Base-by-base conservation (phyloP, 1,140 invertebrate genomes). In the Drosophila murphyi region DNA sequence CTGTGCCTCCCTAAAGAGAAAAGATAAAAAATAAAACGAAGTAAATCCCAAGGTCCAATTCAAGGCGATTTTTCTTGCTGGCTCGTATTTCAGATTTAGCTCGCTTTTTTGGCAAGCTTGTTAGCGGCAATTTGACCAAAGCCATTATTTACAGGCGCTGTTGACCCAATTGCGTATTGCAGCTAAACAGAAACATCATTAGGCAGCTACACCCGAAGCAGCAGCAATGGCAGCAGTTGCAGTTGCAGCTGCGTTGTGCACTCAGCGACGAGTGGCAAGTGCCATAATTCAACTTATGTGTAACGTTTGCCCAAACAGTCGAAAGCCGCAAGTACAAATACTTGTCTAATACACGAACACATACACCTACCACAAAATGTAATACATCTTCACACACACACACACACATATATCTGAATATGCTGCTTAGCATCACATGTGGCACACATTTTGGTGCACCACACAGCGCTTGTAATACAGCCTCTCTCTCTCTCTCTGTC, bases 261-360 rank as follows among this genome's bases (percentile, higher is more conserved):
- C 39, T 43, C 39, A n/a, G 39, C 7, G 55, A 55, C 43, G 61
- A 52, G 74, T 55, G 50, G 47, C 62, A 64, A 75, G 70, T 63
- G 72, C 77, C 83, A 87, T 88, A 88, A 87, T 73, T 87, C 83
- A 87, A 71, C 43, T 65, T 62, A 73, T 74, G 52, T 73, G 45
- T 69, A 70, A 47, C 55, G 45, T 52, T 73, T 56, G 74, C 52
- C 65, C 34, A 50, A 76, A 55, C 61, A 72, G 60, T 65, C 62
- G 45, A 56, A 72, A 76, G 79, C 80, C 80, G 52, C 73, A 77
- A 87, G 82, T 87, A 87, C 80, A 87, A 87, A 88, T 88, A 76
- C 83, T 79, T 87, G 81, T 75, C 79, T 56, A 65, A 77, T 67
- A 51, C 64, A 62, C 41, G 34, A 41, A 39, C 31, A 55, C 37